A percentile compares a stretch with the other conserved stretches of the same genome.
Conservation (phyloP, 1,140 invertebrate species). For the Cherax quadricarinatus region DNA sequence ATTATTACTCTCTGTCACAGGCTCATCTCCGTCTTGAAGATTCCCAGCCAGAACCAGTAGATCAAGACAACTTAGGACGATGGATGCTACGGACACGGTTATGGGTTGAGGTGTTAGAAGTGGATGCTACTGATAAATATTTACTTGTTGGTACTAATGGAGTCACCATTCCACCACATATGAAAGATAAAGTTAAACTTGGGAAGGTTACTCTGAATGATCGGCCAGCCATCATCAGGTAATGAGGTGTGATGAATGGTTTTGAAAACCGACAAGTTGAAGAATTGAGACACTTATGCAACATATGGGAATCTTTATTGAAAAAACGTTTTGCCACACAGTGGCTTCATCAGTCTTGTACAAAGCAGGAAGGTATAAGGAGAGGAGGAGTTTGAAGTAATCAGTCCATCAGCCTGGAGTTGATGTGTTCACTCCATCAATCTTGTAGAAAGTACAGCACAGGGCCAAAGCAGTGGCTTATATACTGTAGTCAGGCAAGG, state of each 20-base stretch:
- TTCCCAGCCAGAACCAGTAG: conserved; percentile 38
- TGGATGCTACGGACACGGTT: conserved; percentile 36
- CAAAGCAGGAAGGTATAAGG: too few species aligned
- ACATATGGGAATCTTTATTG: too few species aligned
- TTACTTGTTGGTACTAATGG: conserved; percentile 57
- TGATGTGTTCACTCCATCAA: too few species aligned
- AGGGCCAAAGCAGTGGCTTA: too few species aligned
- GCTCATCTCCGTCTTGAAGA: conserved; percentile 62
- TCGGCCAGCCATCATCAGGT: conserved; percentile 47
- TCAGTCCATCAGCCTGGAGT: too few species aligned
- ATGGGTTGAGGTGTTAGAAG: conserved; percentile 60
- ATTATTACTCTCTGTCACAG: background rate
- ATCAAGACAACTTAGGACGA: conserved; percentile 14
- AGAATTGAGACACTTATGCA: too few species aligned
- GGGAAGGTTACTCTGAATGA: conserved; percentile 26
- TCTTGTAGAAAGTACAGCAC: too few species aligned
- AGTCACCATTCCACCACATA: conserved; percentile 20
- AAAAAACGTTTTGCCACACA: too few species aligned
- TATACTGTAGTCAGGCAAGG: too few species aligned
- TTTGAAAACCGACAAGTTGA: background rate
- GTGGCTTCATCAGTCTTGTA: too few species aligned
- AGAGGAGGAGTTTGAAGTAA: too few species aligned
- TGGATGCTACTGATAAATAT: conserved; percentile 52
- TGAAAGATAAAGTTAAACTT: conserved; percentile 47
- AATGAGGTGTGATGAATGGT: too few species aligned